Evolutionary conservation across 2,797 vertebrate species (phyloP).

Genomic region (Neopelma chrysocephalum): DNA sequence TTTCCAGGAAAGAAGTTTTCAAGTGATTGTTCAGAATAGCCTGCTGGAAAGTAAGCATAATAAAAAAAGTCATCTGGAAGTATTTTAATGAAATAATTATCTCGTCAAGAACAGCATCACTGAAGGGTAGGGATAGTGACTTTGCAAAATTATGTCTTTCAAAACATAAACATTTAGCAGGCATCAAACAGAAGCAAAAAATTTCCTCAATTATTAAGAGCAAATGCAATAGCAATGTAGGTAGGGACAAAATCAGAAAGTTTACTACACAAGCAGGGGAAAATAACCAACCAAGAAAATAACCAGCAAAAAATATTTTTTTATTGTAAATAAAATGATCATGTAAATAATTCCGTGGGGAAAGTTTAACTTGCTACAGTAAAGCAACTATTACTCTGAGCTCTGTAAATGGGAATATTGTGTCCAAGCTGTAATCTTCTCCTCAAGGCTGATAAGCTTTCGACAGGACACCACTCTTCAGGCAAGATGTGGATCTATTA

Average conservation of each 20-base stretch:
- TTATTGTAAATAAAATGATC: not conserved
- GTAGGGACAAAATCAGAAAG: not conserved
- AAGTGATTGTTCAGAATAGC: not conserved
- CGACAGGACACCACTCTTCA: constrained; percentile 3
- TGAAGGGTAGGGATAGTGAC: not conserved
- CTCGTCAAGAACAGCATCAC: not conserved
- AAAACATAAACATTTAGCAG: not conserved
- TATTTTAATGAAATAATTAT: constrained; percentile 9
- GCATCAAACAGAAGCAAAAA: not conserved
- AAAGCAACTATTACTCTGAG: constrained; percentile 7
- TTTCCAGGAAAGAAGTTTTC: not conserved
- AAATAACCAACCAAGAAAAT: not conserved
- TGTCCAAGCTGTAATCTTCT: constrained; percentile 43
- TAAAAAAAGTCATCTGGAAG: not conserved
- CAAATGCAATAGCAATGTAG: not conserved
- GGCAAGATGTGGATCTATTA: constrained; percentile 46
- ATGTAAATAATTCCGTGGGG: not conserved
- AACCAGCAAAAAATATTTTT: not conserved
- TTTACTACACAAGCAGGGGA: not conserved
- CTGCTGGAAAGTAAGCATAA: not conserved
- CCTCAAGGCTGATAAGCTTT: constrained; percentile 40
- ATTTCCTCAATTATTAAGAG: not conserved
- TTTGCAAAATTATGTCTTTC: not conserved
- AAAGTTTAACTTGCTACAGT: not conserved
- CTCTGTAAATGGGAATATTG: constrained; percentile 26